phyloP scores from a whole-genome alignment of 2,888 invertebrate species.

The Spilosoma lubricipeda region DNA sequence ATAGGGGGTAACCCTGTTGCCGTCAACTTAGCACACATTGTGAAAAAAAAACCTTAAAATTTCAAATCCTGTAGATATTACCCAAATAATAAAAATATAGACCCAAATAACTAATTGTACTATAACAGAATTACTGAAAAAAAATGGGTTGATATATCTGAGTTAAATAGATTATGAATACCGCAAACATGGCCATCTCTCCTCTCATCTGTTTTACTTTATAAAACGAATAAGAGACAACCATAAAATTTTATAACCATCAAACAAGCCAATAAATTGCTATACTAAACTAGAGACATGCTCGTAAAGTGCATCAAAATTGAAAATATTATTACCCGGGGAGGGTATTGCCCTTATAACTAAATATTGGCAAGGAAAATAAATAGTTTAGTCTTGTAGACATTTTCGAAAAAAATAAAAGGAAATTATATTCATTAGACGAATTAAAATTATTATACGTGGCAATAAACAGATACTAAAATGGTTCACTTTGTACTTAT shows the following conservation, averaged over 20 bases:
- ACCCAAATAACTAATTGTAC: background rate
- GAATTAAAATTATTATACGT: no score
- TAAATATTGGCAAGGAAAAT: background rate
- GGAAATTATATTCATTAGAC: no score
- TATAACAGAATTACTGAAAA: background rate
- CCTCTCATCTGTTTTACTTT: background rate
- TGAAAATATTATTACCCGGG: background rate
- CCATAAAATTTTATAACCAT: slow-evolving; percentile 11
- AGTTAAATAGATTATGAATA: background rate
- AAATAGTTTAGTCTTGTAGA: slow-evolving; percentile 16
- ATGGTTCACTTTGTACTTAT: no score
- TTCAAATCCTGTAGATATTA: no score
- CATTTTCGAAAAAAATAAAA: background rate
- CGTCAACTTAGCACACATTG: no score
- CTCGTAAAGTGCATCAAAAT: slow-evolving; percentile 17
- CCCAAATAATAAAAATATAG: no score
- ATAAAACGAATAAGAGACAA: background rate
- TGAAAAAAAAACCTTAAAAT: no score
- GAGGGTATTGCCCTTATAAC: slow-evolving; percentile 8
- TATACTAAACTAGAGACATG: slow-evolving; percentile 10
- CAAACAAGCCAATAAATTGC: slow-evolving; percentile 14
- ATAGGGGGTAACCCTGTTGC: no score
- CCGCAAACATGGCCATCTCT: background rate
- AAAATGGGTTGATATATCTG: no score
- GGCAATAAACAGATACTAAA: no score